These are phyloP conservation scores for Ceratoteleas bidentatus DNA, from an alignment of 1,140 invertebrate species.

Conservation along the genomic window DNA sequence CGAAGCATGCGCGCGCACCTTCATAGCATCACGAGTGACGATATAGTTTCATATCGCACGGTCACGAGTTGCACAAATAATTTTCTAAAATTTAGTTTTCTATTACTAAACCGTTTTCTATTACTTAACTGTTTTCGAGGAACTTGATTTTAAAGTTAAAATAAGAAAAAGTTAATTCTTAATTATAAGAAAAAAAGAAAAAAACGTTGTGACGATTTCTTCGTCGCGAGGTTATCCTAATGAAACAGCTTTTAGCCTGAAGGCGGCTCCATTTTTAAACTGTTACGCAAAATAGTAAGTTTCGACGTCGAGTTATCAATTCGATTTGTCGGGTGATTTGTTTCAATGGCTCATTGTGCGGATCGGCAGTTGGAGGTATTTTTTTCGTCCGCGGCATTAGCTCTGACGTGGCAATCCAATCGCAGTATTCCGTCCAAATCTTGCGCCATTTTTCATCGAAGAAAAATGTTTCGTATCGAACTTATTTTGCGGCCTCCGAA, in stretches of 20 bases:
- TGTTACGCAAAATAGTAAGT: conserved; percentile 52
- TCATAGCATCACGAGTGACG: no score
- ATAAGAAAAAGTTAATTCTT: no score
- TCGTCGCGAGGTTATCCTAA: conserved; percentile 5
- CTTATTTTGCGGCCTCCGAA: background rate
- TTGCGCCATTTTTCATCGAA: no score
- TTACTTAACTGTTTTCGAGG: no score
- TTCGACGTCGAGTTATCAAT: conserved; percentile 40
- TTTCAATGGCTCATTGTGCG: conserved; percentile 46
- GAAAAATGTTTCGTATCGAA: conserved; percentile 3
- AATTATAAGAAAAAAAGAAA: no score
- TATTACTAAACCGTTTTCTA: no score
- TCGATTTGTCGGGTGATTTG: conserved; percentile 50
- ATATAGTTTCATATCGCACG: no score
- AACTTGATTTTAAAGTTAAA: no score
- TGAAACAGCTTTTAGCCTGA: conserved; percentile 40
- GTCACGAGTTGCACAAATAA: no score
- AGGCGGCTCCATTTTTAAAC: conserved; percentile 45
- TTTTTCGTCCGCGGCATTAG: conserved; percentile 25
- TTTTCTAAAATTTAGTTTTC: no score
- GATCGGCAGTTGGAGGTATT: conserved; percentile 32
- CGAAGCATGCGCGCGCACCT: no score
- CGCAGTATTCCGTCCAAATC: conserved; percentile 2
- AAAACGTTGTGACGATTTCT: no score
- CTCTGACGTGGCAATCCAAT: conserved; percentile 30